phyloP scores from a whole-genome alignment of 2,113 vertebrate genomes.

The Zosterops lateralis region DNA sequence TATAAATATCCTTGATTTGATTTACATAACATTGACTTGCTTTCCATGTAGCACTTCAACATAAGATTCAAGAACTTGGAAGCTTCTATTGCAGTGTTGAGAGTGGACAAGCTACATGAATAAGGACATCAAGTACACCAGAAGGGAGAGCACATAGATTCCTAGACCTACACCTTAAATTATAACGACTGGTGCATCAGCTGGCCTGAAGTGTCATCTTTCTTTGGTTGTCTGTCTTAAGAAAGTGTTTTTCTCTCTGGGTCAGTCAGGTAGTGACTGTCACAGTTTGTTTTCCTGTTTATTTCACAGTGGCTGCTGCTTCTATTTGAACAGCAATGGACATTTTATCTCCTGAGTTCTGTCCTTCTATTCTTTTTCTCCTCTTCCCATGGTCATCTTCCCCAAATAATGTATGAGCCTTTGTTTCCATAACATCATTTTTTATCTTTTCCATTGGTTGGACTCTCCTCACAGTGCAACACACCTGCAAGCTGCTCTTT shows the following conservation, averaged over 20 bases:
- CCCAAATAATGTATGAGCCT: not conserved
- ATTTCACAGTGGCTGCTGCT: not conserved
- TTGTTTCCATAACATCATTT: not conserved
- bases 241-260: not conserved
- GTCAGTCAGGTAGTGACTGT: not conserved
- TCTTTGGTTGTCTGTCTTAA: not conserved
- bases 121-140: not conserved
- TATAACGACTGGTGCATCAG: not conserved
- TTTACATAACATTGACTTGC: not conserved
- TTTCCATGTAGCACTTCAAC: not conserved
- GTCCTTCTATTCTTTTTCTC: not conserved
- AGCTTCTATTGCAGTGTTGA: not conserved
- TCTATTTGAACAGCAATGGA: not conserved
- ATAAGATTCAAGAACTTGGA: not conserved
- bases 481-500: not conserved
- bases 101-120: accelerated
- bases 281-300: not conserved
- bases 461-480: accelerated
- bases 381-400: not conserved
- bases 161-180: not conserved
- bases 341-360: not conserved
- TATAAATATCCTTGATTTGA: not conserved
- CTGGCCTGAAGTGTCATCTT: not conserved
- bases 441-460: not conserved
- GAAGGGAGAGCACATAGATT: not conserved